Evolutionary conservation across 37 sponge, comb jelly and placozoan species (phyloP).

Genomic region (Cliona cf. orientalis): DNA sequence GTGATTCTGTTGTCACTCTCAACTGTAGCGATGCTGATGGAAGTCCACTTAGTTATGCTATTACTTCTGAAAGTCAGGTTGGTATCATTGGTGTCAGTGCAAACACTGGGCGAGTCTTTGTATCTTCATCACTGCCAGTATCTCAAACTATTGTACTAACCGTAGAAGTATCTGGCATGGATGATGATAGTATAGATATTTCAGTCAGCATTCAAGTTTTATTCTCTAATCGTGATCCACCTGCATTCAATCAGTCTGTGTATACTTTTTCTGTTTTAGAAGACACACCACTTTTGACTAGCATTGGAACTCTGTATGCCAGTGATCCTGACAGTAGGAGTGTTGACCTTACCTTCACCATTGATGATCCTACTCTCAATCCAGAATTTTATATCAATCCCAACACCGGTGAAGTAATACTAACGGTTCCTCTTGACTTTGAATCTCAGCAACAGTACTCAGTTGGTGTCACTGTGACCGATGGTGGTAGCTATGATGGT

Average conservation of each 20-base stretch:
- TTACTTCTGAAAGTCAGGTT: neutral
- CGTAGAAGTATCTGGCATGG: conserved; percentile 48
- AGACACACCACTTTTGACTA: conserved; percentile 24
- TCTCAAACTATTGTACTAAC: conserved; percentile 32
- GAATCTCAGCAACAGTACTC: conserved; percentile 23
- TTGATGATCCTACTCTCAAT: neutral
- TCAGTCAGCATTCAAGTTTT: conserved; percentile 41
- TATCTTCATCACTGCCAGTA: conserved; percentile 32
- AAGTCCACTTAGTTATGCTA: conserved; percentile 6
- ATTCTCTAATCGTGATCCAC: conserved; percentile 40
- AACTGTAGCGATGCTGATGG: conserved; percentile 15
- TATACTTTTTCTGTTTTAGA: conserved; percentile 50
- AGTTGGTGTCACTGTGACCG: conserved; percentile 44
- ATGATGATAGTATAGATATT: neutral
- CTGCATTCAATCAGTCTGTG: conserved; percentile 14
- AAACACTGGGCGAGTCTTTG: conserved; percentile 29
- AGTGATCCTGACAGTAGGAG: conserved; percentile 57
- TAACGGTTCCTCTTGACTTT: conserved; percentile 62
- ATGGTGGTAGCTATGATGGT: conserved; percentile 72
- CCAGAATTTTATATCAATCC: conserved; percentile 59
- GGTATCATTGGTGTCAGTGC: conserved; percentile 28
- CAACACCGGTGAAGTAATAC: conserved; percentile 41
- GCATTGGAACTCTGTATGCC: conserved; percentile 30
- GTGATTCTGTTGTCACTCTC: conserved; percentile 5
- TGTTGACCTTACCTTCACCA: conserved; percentile 30